Evolutionary conservation across 2,113 vertebrate species (phyloP).

Genomic region (Glaucidium brasilianum): DNA sequence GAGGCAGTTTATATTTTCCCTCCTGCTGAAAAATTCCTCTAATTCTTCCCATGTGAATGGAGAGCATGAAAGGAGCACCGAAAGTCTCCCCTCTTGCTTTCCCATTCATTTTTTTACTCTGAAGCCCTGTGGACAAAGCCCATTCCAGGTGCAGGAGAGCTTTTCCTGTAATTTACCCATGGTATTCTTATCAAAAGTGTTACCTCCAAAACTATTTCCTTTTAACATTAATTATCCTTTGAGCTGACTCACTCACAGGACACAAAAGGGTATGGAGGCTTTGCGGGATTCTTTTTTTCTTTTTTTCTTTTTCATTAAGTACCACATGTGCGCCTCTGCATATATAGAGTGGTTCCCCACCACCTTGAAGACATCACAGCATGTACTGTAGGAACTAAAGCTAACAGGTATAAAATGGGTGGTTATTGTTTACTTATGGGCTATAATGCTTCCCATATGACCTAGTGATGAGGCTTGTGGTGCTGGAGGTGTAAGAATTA

Average conservation of each 20-base stretch:
- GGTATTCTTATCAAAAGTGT: slow-evolving; percentile 32
- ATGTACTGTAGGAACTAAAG: not conserved
- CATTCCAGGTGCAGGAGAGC: not conserved
- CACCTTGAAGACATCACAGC: slow-evolving; percentile 43
- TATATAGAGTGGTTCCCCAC: not conserved
- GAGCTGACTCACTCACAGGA: not conserved
- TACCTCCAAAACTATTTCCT: slow-evolving; percentile 37
- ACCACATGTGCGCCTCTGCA: not conserved
- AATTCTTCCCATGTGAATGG: slow-evolving; percentile 28
- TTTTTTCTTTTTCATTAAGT: not conserved
- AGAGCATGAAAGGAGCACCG: not conserved
- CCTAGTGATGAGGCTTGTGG: not conserved
- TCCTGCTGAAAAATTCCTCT: slow-evolving; percentile 24
- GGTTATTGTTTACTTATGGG: slow-evolving; percentile 8
- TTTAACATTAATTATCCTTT: slow-evolving; percentile 28
- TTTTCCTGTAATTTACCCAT: slow-evolving; percentile 39
- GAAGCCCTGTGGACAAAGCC: not conserved
- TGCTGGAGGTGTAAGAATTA: not conserved
- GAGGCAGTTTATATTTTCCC: not conserved
- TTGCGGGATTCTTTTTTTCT: not conserved
- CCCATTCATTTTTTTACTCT: not conserved
- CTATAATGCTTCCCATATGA: not conserved
- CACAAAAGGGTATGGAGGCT: not conserved
- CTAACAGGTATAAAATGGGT: not conserved
- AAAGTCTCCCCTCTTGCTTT: not conserved